Evolutionary conservation across 2,797 vertebrate genomes (phyloP), one percentile per base, ranked within the genome.

Genomic region (Podarcis lilfordi): DNA sequence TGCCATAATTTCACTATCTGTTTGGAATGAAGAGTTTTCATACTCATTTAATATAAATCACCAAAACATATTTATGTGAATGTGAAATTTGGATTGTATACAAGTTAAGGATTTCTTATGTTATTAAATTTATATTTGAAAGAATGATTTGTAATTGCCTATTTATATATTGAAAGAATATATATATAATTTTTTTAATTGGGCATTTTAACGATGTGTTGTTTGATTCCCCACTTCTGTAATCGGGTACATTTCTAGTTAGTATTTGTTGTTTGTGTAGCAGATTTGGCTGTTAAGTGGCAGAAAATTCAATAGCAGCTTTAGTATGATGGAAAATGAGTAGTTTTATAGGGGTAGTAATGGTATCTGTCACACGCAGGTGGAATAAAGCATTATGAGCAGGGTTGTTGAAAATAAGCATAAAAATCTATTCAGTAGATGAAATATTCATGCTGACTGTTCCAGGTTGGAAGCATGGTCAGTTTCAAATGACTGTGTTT

Each of bases 311-410:
- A 94, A 78, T 93, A 78, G 71, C 84, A 82, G 91, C 89, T 88
- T 92, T 91, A 91, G 89, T 89, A 72, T 91, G 89, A 95, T 89
- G 89, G 95, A 94, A 97, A 97, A 96, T 87, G 90, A 97, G 88
- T 95, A 91, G 87, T 91, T 94, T 93, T 92, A 93, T 91, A 92
- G 90, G 84, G 89, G 96, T 93, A 90, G 88, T 96, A 97, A 95
- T 96, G 92, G 92, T 95, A 96, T 96, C 95, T 93, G 96, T 97
- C 94, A 95, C 94, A 95, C 92, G 89, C 94, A 94, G 95, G 94
- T 93, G 92, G 92, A 92, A 92, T 92, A 93, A 93, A 93, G 90
- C 86, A 91, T 92, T 92, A 85, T 90, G 90, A 86, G 35, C 83
- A 80, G 84, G 92, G 95, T 89, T 92, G 82, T 91, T 96, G 89